phyloP scores from a whole-genome alignment of 2,797 vertebrate species.

The Acanthornis magna region DNA sequence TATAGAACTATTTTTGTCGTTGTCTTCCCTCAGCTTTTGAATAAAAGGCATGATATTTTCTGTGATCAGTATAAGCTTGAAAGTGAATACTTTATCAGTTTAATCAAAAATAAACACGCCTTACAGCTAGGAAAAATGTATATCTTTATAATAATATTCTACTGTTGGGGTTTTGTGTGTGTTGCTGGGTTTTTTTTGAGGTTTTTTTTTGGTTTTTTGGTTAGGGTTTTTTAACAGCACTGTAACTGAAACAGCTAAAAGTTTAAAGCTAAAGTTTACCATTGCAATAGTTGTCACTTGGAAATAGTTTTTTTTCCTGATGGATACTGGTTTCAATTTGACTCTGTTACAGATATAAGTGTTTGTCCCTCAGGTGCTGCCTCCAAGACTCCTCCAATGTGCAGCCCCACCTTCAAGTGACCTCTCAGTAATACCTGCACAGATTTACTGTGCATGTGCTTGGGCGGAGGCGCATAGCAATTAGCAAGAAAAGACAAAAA shows the following conservation, averaged over 20 bases:
- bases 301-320: not conserved
- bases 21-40: not conserved
- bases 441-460: not conserved
- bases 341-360: not conserved
- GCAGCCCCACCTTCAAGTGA: not conserved
- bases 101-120: not conserved
- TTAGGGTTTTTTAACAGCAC: fast-evolving
- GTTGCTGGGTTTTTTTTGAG: fast-evolving
- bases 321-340: not conserved
- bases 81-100: not conserved
- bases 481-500: not conserved
- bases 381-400: not conserved
- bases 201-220: not conserved
- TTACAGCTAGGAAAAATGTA: not conserved
- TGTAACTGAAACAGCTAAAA: not conserved
- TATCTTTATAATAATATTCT: not conserved
- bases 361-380: not conserved
- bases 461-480: not conserved
- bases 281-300: not conserved
- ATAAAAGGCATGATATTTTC: not conserved
- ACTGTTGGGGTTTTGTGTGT: no score
- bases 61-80: not conserved
- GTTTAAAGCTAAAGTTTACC: not conserved
- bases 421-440: not conserved
- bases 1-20: not conserved